Conservation (phyloP, 2,888 invertebrate species). For the Epinotia demarniana region DNA sequence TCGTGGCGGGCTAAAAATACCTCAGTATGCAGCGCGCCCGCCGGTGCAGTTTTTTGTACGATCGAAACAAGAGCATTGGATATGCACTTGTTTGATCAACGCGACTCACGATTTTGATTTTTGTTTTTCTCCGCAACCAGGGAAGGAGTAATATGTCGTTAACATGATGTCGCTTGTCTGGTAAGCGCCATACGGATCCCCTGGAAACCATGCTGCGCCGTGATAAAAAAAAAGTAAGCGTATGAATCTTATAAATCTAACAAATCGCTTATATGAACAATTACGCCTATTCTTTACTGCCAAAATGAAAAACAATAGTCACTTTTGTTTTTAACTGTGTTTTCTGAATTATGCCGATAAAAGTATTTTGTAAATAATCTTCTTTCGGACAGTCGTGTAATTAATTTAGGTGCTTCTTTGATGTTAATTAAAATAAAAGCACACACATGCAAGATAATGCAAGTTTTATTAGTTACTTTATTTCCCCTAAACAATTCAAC, state of each 20-base stretch:
- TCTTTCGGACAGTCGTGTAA: not conserved
- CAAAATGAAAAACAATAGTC: not conserved
- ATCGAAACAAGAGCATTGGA: conserved; percentile 28
- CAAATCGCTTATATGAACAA: not conserved
- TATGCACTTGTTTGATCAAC: conserved; percentile 35
- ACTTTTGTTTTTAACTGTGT: not conserved
- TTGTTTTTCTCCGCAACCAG: not conserved
- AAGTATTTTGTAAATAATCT: not conserved
- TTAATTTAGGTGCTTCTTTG: not conserved
- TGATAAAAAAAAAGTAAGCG: not conserved
- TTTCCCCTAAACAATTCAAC: conserved; percentile 14
- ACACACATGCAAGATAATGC: not conserved
- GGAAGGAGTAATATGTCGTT: not conserved
- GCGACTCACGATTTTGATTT: conserved; percentile 29
- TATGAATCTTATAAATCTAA: not conserved
- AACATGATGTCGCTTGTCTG: not conserved
- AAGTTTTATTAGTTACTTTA: conserved; percentile 16
- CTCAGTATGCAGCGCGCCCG: conserved; percentile 36
- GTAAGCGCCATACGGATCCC: not conserved
- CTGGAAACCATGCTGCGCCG: not conserved
- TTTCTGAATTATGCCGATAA: not conserved
- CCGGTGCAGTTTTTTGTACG: conserved; percentile 43
- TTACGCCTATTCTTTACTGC: not conserved
- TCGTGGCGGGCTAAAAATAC: conserved; percentile 51
- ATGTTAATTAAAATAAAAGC: not conserved